These are phyloP conservation scores for Antheraea yamamai DNA, from an alignment of 2,888 invertebrate genomes.

Conservation along the genomic window DNA sequence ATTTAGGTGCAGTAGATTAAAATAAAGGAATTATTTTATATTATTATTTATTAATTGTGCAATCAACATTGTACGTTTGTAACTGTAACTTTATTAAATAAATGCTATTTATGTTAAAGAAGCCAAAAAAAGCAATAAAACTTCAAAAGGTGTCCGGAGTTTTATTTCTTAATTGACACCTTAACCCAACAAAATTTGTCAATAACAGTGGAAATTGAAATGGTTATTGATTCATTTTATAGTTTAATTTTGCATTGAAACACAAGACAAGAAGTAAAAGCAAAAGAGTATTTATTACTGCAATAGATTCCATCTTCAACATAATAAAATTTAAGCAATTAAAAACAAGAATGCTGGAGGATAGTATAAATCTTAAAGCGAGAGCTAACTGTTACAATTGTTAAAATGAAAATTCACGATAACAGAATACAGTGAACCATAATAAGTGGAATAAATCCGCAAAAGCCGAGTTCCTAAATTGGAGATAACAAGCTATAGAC, in stretches of 20 bases:
- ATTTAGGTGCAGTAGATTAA: slow-evolving; percentile 71
- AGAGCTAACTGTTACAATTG: no score
- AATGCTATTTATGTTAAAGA: slow-evolving; percentile 82
- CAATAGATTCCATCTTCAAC: no score
- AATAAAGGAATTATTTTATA: slow-evolving; percentile 76
- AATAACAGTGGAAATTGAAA: neutral
- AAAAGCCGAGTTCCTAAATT: neutral
- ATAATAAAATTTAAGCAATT: no score
- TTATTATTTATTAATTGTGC: slow-evolving; percentile 79
- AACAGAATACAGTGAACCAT: neutral
- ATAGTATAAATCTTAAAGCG: no score
- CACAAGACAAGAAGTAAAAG: no score
- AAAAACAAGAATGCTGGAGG: no score
- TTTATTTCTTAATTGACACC: slow-evolving; percentile 47
- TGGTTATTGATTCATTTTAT: neutral
- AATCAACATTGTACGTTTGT: slow-evolving; percentile 78
- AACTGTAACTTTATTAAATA: slow-evolving; percentile 80
- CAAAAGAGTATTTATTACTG: no score
- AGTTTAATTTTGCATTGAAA: no score
- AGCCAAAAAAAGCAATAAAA: slow-evolving; percentile 80
- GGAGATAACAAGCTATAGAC: neutral
- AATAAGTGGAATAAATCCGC: neutral
- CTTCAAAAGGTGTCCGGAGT: slow-evolving; percentile 67
- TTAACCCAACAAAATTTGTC: neutral
- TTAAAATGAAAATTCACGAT: neutral